A percentile compares a stretch with the other conserved stretches of the same genome.
phyloP scores from a whole-genome alignment of 2,113 vertebrate species.

The Chaetodon auriga region DNA sequence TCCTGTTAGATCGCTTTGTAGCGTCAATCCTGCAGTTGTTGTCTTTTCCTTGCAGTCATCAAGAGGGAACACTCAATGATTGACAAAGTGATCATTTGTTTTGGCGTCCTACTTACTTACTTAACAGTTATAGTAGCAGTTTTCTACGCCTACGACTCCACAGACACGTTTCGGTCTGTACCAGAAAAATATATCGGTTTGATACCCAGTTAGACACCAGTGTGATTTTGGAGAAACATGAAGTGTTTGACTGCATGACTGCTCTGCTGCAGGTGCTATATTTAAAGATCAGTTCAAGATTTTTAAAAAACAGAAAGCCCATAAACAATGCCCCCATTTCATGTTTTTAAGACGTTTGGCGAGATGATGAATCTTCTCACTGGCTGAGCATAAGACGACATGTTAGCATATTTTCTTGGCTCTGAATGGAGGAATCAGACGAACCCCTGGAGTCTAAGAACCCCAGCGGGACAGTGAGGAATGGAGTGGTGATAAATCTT shows the following conservation, averaged over 20 bases:
- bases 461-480: not conserved
- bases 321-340: not conserved
- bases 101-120: not conserved
- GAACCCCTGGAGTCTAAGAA: conserved; percentile 7
- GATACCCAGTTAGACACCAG: not conserved
- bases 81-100: not conserved
- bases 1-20: too few species aligned
- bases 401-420: not conserved
- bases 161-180: not conserved
- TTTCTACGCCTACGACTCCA: not conserved
- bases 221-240: not conserved
- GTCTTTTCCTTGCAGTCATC: not conserved
- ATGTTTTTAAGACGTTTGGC: not conserved
- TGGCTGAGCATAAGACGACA: not conserved
- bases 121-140: not conserved
- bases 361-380: not conserved
- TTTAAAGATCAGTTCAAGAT: not conserved
- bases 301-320: not conserved
- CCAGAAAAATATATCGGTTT: not conserved
- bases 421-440: conserved; percentile 3
- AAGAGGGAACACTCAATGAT: not conserved
- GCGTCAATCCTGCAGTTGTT: too few species aligned
- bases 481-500: conserved; percentile 33
- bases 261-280: not conserved
- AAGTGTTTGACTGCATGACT: not conserved